Conservation (phyloP, 2,113 vertebrate genomes). For the Passer montanus region DNA sequence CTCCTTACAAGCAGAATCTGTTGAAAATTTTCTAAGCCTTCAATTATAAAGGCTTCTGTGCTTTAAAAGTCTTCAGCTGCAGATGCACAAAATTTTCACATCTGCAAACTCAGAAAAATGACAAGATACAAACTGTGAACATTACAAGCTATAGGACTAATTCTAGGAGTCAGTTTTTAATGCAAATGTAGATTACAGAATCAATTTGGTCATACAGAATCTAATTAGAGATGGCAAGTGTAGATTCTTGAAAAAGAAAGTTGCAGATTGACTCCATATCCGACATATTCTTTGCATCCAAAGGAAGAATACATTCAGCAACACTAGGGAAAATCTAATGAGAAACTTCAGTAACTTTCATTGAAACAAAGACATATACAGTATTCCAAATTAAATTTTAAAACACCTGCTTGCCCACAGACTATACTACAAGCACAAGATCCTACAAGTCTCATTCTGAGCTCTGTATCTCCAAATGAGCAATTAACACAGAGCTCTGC, state of each 20-base stretch:
- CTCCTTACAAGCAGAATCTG: constrained; percentile 28
- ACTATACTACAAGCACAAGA: neutral
- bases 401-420: neutral
- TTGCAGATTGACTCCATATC: neutral
- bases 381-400: neutral
- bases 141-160: constrained; percentile 9
- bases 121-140: constrained; percentile 19
- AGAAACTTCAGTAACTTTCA: constrained; percentile 29
- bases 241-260: constrained; percentile 1
- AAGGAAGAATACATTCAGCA: constrained; percentile 6
- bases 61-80: constrained; percentile 33
- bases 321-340: neutral
- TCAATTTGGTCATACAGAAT: neutral
- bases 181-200: constrained; percentile 53
- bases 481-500: neutral
- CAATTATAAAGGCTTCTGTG: constrained; percentile 31
- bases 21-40: constrained; percentile 30
- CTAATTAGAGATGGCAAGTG: constrained; percentile 29
- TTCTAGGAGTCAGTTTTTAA: constrained; percentile 48
- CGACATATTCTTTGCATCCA: neutral
- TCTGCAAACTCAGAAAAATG: constrained; percentile 38
- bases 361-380: neutral
- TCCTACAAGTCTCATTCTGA: neutral
- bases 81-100: constrained; percentile 38
- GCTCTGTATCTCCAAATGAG: neutral